Percentiles rank a stretch among this genome's conserved stretches.
Evolutionary conservation across 2,888 invertebrate species (phyloP).

Genomic region (Pachymerium ferrugineum): DNA sequence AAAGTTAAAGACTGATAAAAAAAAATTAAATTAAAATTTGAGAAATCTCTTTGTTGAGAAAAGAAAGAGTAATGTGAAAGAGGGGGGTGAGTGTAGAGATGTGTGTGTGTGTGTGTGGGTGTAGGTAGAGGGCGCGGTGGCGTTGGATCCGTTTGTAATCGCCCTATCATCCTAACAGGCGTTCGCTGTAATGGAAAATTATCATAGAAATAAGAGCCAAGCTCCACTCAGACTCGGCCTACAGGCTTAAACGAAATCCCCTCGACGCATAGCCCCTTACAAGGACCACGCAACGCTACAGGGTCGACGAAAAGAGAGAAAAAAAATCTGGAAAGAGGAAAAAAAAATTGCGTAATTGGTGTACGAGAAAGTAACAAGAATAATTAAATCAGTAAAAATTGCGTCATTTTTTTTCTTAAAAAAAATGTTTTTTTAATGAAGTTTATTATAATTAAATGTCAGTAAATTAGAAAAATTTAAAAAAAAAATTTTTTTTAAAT

Average conservation of each 20-base stretch:
- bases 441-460: too few species aligned
- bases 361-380: background rate
- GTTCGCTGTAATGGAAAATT: constrained; percentile 29
- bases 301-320: background rate
- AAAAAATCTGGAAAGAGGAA: too few species aligned
- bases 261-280: background rate
- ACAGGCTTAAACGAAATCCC: background rate
- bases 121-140: background rate
- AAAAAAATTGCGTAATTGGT: background rate
- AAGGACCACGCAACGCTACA: background rate
- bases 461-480: too few species aligned
- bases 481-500: too few species aligned
- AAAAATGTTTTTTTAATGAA: background rate
- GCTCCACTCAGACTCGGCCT: background rate
- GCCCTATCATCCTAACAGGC: constrained; percentile 31
- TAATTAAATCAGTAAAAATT: background rate
- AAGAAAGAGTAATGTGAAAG: too few species aligned
- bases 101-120: too few species aligned
- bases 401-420: too few species aligned
- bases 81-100: too few species aligned
- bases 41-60: too few species aligned
- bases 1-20: background rate
- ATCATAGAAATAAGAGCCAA: constrained; percentile 30
- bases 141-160: constrained; percentile 19
- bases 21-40: too few species aligned